Evolutionary conservation across 2,888 invertebrate genomes (phyloP).

Genomic region (Drosophila cracens): DNA sequence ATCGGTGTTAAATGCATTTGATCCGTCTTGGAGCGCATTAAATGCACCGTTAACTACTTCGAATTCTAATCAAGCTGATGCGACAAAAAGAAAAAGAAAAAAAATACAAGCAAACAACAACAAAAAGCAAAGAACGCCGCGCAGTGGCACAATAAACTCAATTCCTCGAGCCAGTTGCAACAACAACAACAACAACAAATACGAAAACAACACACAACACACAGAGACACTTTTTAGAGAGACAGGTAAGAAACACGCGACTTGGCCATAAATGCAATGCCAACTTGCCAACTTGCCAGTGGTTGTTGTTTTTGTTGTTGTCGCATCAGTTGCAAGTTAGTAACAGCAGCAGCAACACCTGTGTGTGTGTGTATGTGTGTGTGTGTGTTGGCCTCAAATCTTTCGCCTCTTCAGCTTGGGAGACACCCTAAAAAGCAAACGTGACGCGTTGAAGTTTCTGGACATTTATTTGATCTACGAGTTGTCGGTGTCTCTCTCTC

Average conservation of each 20-base stretch:
- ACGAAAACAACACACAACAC: constrained; percentile 15
- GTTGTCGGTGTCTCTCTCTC: not conserved
- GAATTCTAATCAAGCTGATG: constrained; percentile 78
- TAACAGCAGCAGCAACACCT: constrained; percentile 25
- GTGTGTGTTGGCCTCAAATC: constrained; percentile 58
- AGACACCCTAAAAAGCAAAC: constrained; percentile 41
- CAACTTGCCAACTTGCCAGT: constrained; percentile 49
- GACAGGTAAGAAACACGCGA: constrained; percentile 70
- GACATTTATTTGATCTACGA: constrained; percentile 40
- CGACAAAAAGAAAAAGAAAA: constrained; percentile 54
- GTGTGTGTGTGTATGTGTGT: constrained; percentile 5
- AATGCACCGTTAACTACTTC: constrained; percentile 78
- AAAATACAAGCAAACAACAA: constrained; percentile 5
- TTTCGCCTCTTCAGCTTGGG: constrained; percentile 37
- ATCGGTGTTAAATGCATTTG: constrained; percentile 72
- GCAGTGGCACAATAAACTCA: constrained; percentile 78
- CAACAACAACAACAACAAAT: constrained; percentile 14
- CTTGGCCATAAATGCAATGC: constrained; percentile 78
- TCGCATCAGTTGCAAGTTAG: constrained; percentile 52
- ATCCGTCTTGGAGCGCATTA: constrained; percentile 76
- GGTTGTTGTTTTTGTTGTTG: constrained; percentile 26
- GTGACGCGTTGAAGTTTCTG: constrained; percentile 32
- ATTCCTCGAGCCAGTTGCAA: constrained; percentile 53
- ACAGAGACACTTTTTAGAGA: constrained; percentile 43
- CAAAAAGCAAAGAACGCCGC: constrained; percentile 64